A percentile compares a stretch with the other conserved stretches of the same genome.
Conservation (phyloP, 2,113 vertebrate species). For the Bagarius yarrelli region DNA sequence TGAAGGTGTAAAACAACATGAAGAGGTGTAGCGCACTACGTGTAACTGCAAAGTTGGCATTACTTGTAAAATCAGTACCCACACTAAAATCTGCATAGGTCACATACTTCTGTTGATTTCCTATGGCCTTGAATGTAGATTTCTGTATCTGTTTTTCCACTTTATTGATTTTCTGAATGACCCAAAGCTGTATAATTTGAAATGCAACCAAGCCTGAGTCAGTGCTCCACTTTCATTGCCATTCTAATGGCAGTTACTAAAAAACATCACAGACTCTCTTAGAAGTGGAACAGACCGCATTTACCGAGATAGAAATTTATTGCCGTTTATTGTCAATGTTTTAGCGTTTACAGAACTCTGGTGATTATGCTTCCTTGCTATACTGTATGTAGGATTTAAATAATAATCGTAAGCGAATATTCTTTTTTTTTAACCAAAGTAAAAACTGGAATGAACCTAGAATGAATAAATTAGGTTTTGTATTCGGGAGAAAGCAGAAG, state of each 20-base stretch:
- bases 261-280: conserved; percentile 4
- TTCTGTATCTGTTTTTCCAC: not conserved
- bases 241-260: not conserved
- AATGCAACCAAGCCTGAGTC: conserved; percentile 18
- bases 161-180: conserved; percentile 1
- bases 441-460: conserved; percentile 45
- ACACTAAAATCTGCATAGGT: not conserved
- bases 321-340: not conserved
- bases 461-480: conserved; percentile 39
- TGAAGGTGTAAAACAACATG: not conserved
- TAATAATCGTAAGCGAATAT: no score
- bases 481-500: conserved; percentile 29
- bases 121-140: not conserved
- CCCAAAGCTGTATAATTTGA: conserved; percentile 27
- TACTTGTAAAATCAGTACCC: not conserved
- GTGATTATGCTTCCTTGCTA: not conserved
- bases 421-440: conserved; percentile 29
- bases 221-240: conserved; percentile 21
- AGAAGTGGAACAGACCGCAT: conserved; percentile 17
- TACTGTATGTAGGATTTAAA: not conserved
- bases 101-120: not conserved
- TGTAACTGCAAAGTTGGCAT: not conserved
- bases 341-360: not conserved
- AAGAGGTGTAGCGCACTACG: not conserved
- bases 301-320: not conserved